phyloP scores from a whole-genome alignment of 1,140 invertebrate genomes.

The Drosophila bipectinata region DNA sequence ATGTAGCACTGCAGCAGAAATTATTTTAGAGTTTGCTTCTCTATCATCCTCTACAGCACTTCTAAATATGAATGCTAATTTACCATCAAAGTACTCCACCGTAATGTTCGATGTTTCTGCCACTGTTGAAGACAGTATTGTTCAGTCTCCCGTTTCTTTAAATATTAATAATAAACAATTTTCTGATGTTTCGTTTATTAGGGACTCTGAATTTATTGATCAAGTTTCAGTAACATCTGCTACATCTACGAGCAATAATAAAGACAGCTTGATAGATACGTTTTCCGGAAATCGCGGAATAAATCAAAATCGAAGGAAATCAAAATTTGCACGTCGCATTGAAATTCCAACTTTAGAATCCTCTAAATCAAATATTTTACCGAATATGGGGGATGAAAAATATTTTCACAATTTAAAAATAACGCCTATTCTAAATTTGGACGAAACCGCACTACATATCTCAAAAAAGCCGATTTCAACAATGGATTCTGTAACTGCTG shows the following conservation, averaged over 20 bases:
- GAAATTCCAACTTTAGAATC: conserved; percentile 33
- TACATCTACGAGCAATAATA: conserved; percentile 56
- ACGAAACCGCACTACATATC: conserved; percentile 4
- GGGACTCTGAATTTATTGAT: conserved; percentile 37
- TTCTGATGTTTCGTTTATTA: neutral
- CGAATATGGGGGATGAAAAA: conserved; percentile 6
- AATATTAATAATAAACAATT: conserved; percentile 8
- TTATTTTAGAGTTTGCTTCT: conserved; percentile 71
- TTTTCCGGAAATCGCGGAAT: conserved; percentile 8
- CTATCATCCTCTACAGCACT: conserved; percentile 18
- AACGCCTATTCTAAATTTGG: conserved; percentile 2
- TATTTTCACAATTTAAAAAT: conserved; percentile 11
- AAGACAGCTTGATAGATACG: conserved; percentile 41
- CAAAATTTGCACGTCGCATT: conserved; percentile 46
- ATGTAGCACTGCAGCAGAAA: conserved; percentile 64
- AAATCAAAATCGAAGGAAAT: conserved; percentile 56
- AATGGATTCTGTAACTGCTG: conserved; percentile 31
- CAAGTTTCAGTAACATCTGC: conserved; percentile 17
- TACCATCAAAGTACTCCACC: neutral
- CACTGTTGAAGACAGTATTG: conserved; percentile 11
- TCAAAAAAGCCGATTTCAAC: conserved; percentile 6
- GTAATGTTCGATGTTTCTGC: neutral
- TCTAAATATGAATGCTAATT: neutral
- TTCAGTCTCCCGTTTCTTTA: conserved; percentile 9
- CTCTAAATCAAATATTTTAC: neutral